Percentiles rank a stretch among this genome's conserved stretches.
phyloP scores from a whole-genome alignment of 2,797 vertebrate genomes.

The Eleutherodactylus coqui region DNA sequence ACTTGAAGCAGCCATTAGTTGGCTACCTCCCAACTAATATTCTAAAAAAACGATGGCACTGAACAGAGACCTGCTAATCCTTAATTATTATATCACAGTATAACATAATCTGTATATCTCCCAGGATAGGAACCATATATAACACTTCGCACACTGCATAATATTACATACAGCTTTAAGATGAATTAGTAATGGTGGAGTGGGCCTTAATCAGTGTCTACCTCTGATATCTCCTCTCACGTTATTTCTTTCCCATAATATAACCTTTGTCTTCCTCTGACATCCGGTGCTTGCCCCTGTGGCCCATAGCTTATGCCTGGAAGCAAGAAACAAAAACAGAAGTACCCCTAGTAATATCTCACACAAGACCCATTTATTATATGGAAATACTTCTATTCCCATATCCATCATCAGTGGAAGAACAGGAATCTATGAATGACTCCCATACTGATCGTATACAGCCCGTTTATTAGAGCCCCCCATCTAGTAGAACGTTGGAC shows the following conservation, averaged over 20 bases:
- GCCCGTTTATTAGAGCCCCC: too few species aligned
- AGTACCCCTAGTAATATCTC: background rate
- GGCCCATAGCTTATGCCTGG: background rate
- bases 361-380: slow-evolving; percentile 30
- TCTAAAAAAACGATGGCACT: background rate
- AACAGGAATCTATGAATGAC: background rate
- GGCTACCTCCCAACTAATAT: background rate
- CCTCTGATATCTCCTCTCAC: background rate
- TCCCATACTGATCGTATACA: background rate
- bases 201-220: background rate
- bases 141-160: background rate
- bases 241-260: background rate
- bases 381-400: slow-evolving; percentile 40
- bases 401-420: background rate
- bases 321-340: slow-evolving; percentile 1
- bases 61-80: background rate
- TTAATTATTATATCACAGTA: background rate
- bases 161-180: background rate
- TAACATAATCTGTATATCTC: background rate
- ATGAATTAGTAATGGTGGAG: background rate
- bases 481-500: too few species aligned
- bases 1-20: background rate
- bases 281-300: background rate
- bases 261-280: background rate
- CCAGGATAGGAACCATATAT: background rate